These are phyloP conservation scores for Acrossocheilus fasciatus DNA, from an alignment of 2,797 vertebrate species.

Conservation along the genomic window DNA sequence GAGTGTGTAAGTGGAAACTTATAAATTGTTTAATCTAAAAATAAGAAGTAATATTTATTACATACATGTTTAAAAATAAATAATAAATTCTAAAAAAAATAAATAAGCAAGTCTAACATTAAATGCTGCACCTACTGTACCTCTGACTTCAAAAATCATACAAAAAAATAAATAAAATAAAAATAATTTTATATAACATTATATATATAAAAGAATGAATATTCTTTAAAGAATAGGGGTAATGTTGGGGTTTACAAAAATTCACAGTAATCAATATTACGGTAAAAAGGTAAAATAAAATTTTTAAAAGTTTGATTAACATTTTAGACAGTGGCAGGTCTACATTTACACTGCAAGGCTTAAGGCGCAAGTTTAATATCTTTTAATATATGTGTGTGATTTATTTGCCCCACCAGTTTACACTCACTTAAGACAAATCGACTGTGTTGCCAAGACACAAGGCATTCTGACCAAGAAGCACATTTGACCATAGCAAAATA, in stretches of 20 bases:
- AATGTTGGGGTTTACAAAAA: not conserved
- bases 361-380: not conserved
- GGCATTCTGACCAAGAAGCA: not conserved
- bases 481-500: not conserved
- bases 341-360: not conserved
- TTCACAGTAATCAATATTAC: not conserved
- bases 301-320: not conserved
- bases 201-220: not conserved
- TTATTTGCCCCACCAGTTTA: not conserved
- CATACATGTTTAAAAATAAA: not conserved
- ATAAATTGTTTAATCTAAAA: not conserved
- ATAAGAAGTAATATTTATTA: not conserved
- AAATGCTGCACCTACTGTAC: not conserved
- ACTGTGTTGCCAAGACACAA: not conserved
- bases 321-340: not conserved
- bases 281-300: too few species aligned
- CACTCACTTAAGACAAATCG: not conserved
- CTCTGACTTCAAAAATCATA: not conserved
- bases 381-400: not conserved
- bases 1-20: not conserved
- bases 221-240: not conserved
- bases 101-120: not conserved
- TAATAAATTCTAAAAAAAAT: not conserved
- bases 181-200: not conserved
- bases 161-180: not conserved